Percentiles rank a stretch among this genome's conserved stretches.
These are phyloP conservation scores for Catajapyx aquilonaris DNA, from an alignment of 1,140 invertebrate genomes.

Conservation along the genomic window DNA sequence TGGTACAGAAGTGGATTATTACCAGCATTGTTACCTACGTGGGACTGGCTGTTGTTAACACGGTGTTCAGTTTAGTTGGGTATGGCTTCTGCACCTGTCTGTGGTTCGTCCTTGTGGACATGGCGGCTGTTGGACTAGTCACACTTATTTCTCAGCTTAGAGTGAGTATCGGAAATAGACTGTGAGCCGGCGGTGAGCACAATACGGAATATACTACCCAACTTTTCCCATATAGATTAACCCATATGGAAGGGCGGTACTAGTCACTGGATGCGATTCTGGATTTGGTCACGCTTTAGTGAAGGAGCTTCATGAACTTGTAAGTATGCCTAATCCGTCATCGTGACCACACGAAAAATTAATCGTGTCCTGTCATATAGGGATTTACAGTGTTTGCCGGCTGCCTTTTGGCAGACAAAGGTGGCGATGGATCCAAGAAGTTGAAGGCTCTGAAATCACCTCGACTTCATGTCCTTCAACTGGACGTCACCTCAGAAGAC, in stretches of 20 bases:
- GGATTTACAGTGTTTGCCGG: constrained; percentile 64
- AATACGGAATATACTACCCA: not conserved
- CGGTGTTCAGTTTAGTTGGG: no score
- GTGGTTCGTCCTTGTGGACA: no score
- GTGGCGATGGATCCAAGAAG: constrained; percentile 37
- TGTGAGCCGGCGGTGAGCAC: no score
- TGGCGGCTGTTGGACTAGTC: no score
- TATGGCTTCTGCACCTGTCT: no score
- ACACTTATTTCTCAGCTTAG: no score
- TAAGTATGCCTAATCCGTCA: constrained; percentile 12
- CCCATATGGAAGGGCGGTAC: constrained; percentile 50
- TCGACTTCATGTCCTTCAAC: constrained; percentile 43
- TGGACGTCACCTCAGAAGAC: constrained; percentile 51
- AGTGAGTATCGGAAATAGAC: no score
- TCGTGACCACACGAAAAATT: not conserved
- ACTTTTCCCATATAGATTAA: constrained; percentile 32
- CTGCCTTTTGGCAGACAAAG: constrained; percentile 37
- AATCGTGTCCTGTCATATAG: constrained; percentile 15
- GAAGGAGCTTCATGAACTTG: constrained; percentile 47
- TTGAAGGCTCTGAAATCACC: constrained; percentile 51
- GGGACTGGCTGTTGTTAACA: no score
- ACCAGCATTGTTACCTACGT: no score
- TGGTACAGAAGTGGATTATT: no score
- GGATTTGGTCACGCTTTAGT: constrained; percentile 51
- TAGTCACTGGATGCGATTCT: constrained; percentile 68